Percentiles rank a stretch among this genome's conserved stretches.
phyloP scores from a whole-genome alignment of 2,888 invertebrate genomes.

The Allacma fusca region DNA sequence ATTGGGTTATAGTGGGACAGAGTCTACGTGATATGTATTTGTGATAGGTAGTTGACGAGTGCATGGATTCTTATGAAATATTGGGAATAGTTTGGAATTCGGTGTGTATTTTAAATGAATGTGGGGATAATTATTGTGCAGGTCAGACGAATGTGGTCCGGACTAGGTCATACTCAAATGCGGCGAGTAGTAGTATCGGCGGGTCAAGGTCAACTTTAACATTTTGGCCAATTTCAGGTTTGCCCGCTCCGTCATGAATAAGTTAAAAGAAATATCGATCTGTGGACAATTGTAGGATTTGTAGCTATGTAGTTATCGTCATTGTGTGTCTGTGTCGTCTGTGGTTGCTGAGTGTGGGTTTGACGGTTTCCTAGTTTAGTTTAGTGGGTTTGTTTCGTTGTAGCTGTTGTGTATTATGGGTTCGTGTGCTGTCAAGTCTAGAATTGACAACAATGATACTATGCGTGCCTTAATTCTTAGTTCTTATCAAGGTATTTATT shows the following conservation, averaged over 20 bases:
- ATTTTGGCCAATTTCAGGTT: conserved; percentile 45
- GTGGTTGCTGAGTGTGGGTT: background rate
- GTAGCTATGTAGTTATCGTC: conserved; percentile 19
- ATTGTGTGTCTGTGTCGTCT: conserved; percentile 17
- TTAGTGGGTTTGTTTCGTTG: conserved; percentile 5
- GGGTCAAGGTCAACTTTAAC: conserved; percentile 44
- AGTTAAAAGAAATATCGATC: conserved; percentile 42
- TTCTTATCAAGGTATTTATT: conserved; percentile 40
- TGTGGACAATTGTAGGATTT: conserved; percentile 22
- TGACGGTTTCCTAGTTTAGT: conserved; percentile 2
- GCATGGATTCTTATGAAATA: background rate
- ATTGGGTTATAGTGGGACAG: background rate
- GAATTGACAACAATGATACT: conserved; percentile 42
- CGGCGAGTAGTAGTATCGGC: conserved; percentile 40
- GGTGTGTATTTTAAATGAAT: background rate
- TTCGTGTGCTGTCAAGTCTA: conserved; percentile 57
- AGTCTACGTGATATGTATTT: background rate
- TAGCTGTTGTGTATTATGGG: conserved; percentile 46
- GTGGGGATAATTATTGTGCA: background rate
- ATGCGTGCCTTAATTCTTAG: conserved; percentile 43
- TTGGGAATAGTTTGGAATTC: background rate
- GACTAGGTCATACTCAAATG: conserved; percentile 45
- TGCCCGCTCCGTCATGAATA: conserved; percentile 42
- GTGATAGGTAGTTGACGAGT: too few relatives aligned
- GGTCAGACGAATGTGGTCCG: conserved; percentile 44